phyloP scores from a whole-genome alignment of 2,113 vertebrate genomes.

The Pavo muticus region DNA sequence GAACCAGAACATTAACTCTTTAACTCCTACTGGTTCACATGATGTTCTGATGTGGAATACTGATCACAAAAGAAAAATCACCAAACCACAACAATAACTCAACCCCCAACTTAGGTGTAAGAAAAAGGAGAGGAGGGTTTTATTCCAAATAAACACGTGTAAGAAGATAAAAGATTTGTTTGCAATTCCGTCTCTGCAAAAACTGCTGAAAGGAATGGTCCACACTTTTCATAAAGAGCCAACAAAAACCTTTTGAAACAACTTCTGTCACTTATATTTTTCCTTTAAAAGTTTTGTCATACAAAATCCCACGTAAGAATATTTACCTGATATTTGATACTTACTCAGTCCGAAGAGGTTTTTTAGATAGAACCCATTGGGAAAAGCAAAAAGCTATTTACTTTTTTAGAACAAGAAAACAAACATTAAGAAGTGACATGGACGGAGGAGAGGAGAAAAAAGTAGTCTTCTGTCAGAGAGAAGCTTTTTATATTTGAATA shows the following conservation, averaged over 20 bases:
- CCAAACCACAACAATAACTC: too few species aligned
- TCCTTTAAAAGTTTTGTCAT: neutral
- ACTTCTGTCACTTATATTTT: neutral
- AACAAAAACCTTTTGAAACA: neutral
- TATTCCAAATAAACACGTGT: neutral
- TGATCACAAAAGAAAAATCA: too few species aligned
- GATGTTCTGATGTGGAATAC: too few species aligned
- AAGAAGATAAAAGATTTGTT: neutral
- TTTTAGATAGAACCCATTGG: neutral
- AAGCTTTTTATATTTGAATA: neutral
- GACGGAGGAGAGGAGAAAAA: neutral
- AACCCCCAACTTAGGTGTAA: neutral
- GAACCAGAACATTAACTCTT: too few species aligned
- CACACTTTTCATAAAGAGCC: neutral
- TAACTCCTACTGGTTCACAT: too few species aligned
- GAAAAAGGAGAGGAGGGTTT: neutral
- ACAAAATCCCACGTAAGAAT: neutral
- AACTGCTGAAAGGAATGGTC: neutral
- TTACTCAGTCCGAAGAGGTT: neutral
- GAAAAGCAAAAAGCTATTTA: neutral
- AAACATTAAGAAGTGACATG: neutral
- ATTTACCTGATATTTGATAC: neutral
- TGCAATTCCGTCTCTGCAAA: neutral
- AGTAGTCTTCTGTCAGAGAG: neutral
- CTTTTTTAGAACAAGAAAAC: neutral